Base-by-base conservation (phyloP, 2,113 vertebrate genomes). In the Dromas ardeola region DNA sequence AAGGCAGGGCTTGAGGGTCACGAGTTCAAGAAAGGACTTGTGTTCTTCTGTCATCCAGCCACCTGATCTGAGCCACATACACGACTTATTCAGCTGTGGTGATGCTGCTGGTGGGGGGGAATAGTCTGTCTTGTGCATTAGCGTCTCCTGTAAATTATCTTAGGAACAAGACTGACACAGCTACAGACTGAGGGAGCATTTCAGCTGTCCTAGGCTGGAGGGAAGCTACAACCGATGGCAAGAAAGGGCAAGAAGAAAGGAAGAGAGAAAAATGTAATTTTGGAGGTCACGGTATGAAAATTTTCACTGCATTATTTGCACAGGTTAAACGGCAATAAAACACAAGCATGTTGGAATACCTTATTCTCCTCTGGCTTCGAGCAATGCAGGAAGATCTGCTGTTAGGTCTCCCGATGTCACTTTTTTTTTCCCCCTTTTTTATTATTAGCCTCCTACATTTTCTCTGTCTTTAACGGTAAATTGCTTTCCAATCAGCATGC, bases 401-500 rank as follows among this genome's bases (percentile, higher is more conserved):
- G 26, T 30, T 70, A 66, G 38, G 66, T 73, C 76, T 96, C 62
- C 70, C 4, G 5, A 25, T 69, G 56, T 65, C 53, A 47, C 34
- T 59, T 76, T 34, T 53, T 34, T 56, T 15, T 7, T 5, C 1
- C 29, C 6, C 9, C 38, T 17, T 9, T 93, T 95, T 93, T 88
- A 86, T 96, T 96, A 92, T 96, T 97, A 96, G 79, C 72, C 78
- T 95, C 74, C 62, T 93, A 77, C 93, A 83, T 97, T 97, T 97
- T 94, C 94, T 61, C 80, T 76, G 81, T 94, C 81, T 96, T 97
- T 92, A 65, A 73, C 32, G 55, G 65, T 85, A 98, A 98, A 97
- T 98, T 98, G 98, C 98, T 97, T 98, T 98, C 96, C 98, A 97
- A 97, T 98, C 98, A n/a, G 97, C 97, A 43, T 92, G 98, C 96